These are phyloP conservation scores for Priocnemis perturbator DNA, from an alignment of 2,888 invertebrate species.

Conservation along the genomic window DNA sequence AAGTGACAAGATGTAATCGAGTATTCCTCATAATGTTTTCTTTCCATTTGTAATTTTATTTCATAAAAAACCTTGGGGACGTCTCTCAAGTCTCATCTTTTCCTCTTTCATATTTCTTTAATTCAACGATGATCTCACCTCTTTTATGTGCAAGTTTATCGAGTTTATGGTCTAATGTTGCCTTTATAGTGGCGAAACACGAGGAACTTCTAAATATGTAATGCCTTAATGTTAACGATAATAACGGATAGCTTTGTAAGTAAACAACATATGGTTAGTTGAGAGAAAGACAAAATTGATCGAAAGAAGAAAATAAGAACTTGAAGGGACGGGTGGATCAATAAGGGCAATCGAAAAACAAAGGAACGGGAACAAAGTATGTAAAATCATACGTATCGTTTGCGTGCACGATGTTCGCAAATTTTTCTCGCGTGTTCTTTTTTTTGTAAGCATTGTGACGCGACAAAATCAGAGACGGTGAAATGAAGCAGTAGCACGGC, in stretches of 20 bases:
- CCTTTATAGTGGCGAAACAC: conserved; percentile 65
- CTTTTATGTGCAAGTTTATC: conserved; percentile 65
- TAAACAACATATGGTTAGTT: conserved; percentile 58
- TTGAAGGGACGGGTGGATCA: too few relatives aligned
- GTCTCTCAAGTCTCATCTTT: too few relatives aligned
- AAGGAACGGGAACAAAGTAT: not conserved
- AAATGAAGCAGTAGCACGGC: not conserved
- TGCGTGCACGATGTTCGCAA: conserved; percentile 63
- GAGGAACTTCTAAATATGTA: conserved; percentile 73
- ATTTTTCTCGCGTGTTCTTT: conserved; percentile 55
- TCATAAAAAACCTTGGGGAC: too few relatives aligned
- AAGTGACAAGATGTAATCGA: too few relatives aligned
- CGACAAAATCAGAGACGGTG: conserved; percentile 36
- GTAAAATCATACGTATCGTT: conserved; percentile 22
- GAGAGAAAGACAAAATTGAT: conserved; percentile 13
- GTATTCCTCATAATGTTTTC: too few relatives aligned
- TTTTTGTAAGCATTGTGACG: conserved; percentile 63
- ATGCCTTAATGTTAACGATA: conserved; percentile 75
- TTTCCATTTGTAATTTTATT: too few relatives aligned
- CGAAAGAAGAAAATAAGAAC: not conserved
- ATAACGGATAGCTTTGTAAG: conserved; percentile 70
- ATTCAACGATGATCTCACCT: conserved; percentile 73
- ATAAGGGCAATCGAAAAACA: not conserved
- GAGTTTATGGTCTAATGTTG: conserved; percentile 68
- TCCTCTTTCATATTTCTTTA: not conserved